Conservation (phyloP, 2,113 vertebrate genomes). For the Coturnix japonica region DNA sequence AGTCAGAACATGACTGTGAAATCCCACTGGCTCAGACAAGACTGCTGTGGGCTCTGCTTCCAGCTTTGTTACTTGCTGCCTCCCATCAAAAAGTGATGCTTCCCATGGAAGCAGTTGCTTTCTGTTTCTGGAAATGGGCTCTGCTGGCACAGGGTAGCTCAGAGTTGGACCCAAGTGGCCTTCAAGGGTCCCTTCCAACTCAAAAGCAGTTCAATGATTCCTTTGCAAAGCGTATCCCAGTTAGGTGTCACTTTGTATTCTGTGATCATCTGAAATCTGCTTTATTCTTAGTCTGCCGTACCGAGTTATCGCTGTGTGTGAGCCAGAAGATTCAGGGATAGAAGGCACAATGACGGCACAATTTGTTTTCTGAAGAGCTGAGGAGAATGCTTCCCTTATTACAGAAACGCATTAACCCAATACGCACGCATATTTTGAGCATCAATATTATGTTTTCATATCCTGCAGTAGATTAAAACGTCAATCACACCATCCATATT, state of each 20-base stretch:
- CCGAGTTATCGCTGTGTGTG: neutral
- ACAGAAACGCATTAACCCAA: neutral
- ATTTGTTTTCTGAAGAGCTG: neutral
- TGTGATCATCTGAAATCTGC: neutral
- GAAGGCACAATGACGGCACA: neutral
- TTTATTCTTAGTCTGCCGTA: neutral
- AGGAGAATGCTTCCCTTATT: neutral
- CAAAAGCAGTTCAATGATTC: neutral
- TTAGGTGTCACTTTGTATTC: neutral
- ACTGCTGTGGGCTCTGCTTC: neutral
- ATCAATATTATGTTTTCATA: slow-evolving; percentile 33
- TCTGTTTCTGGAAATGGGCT: fast-evolving
- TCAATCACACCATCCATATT: slow-evolving; percentile 60
- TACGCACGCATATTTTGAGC: neutral
- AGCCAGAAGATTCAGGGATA: neutral
- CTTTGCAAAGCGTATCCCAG: neutral
- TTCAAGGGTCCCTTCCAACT: too few species aligned
- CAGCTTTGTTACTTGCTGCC: neutral
- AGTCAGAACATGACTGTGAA: neutral
- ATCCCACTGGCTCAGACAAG: neutral
- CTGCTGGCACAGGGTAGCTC: neutral
- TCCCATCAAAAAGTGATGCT: neutral
- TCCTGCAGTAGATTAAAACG: slow-evolving; percentile 67
- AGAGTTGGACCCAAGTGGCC: neutral
- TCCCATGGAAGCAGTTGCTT: neutral